Evolutionary conservation across 2,113 vertebrate species (phyloP), one percentile per base, ranked within the genome.

Genomic region (Thalassoma bifasciatum): DNA sequence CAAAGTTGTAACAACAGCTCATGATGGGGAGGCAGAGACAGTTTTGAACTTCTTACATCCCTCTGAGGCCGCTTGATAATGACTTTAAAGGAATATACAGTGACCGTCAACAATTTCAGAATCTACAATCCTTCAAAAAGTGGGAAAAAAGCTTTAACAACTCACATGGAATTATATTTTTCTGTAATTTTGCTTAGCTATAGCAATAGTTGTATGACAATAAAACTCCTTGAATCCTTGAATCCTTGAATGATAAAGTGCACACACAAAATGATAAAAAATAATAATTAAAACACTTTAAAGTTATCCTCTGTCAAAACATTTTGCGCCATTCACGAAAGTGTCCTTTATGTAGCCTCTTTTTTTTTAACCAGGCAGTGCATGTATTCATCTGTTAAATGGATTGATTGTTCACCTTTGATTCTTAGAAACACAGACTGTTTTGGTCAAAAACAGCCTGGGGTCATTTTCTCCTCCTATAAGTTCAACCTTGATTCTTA

Each of bases 1-100:
- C 92, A 93, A 93, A 95, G 95, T 95, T 96, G 95, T 96, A 96
- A 96, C 97, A 95, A 97, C 94, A 95, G 95, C 94, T 91, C 89
- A 94, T 96, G 96, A 96, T 96, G 95, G 95, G 95, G 94, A 93
- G 95, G 92, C 94, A 93, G 94, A 96, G 97, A 95, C 96, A 95
- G 93, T 95, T 95, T 94, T 94, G 95, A 97, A 97, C 96, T 95
- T 93, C 95, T 95, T 92, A 89, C 95, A 95, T 95, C 96, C 94
- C 94, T 96, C 94, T 95, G 94, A 95, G 84, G 87, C 91, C 93
- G 95, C 94, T 94, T 95, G 95, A 95, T 94, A 91, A 94, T 93
- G 91, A 95, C 94, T 95, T 95, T 93, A 93, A 94, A 90, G 80
- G 88, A 95, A 94, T 94, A 95, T 82, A 93, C 94, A 93, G 95